These are phyloP conservation scores for Halcyon leucocephala DNA, from an alignment of 2,797 vertebrate genomes.

Conservation along the genomic window DNA sequence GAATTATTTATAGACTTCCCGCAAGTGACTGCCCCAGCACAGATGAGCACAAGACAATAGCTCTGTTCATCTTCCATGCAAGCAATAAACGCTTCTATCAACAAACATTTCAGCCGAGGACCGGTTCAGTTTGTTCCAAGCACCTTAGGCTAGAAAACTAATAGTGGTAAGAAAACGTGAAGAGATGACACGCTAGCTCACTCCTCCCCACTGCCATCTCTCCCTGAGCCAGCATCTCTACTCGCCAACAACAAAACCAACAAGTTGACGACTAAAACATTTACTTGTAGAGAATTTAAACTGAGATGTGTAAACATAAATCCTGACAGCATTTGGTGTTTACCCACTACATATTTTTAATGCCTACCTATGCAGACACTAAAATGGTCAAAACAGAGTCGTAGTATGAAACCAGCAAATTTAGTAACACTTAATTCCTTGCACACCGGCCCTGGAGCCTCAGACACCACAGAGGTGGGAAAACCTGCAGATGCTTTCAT, in stretches of 20 bases:
- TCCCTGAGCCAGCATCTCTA: not conserved
- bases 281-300: not conserved
- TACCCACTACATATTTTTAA: not conserved
- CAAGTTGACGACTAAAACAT: not conserved
- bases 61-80: not conserved
- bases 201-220: not conserved
- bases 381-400: constrained; percentile 10
- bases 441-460: not conserved
- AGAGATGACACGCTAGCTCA: not conserved
- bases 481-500: constrained; percentile 25
- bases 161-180: not conserved
- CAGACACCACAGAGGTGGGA: constrained; percentile 12
- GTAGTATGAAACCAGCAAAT: constrained; percentile 39
- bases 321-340: not conserved
- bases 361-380: constrained; percentile 39
- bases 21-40: not conserved
- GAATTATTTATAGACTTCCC: constrained; percentile 33
- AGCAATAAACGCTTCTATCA: constrained; percentile 5
- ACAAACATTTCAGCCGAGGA: constrained; percentile 8
- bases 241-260: not conserved
- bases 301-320: not conserved
- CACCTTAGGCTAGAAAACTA: not conserved
- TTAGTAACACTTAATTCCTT: constrained; percentile 15
- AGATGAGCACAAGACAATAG: not conserved
- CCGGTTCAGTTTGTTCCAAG: not conserved